phyloP scores from a whole-genome alignment of 2,797 vertebrate genomes.

The Cirrhinus molitorella region DNA sequence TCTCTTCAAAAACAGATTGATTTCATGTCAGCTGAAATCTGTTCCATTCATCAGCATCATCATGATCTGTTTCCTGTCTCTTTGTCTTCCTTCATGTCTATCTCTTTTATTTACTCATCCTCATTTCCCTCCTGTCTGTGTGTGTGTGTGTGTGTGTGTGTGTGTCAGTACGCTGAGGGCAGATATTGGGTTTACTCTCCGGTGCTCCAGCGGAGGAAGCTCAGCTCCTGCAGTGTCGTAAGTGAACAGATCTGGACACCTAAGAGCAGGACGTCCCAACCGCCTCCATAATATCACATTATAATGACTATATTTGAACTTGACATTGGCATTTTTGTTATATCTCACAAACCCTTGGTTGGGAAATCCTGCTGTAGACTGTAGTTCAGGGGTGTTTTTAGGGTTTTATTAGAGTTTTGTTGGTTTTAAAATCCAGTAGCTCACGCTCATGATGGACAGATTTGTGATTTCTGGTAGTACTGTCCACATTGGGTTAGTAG shows the following conservation, averaged over 20 bases:
- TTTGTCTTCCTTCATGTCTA: conserved; percentile 57
- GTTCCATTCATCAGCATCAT: background rate
- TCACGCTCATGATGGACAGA: background rate
- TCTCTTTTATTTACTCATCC: conserved; percentile 16
- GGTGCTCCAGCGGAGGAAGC: conserved; percentile 83
- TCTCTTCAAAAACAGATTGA: background rate
- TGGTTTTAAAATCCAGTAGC: background rate
- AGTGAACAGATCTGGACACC: conserved; percentile 64
- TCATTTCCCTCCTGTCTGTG: conserved; percentile 22
- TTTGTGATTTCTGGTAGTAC: background rate
- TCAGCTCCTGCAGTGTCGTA: conserved; percentile 80
- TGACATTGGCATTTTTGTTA: background rate
- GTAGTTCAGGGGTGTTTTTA: background rate
- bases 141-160: conserved; percentile 50
- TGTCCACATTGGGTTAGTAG: background rate
- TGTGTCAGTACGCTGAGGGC: conserved; percentile 91
- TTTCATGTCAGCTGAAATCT: background rate
- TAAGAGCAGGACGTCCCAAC: conserved; percentile 14
- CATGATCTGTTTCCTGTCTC: conserved; percentile 49
- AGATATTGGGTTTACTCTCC: conserved; percentile 98
- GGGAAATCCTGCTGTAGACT: conserved; percentile 7
- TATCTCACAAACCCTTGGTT: background rate
- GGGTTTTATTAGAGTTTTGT: background rate
- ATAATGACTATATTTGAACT: background rate
- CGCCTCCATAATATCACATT: background rate